Base-by-base conservation (phyloP, 2,888 invertebrate species). In the Polyommatus icarus region DNA sequence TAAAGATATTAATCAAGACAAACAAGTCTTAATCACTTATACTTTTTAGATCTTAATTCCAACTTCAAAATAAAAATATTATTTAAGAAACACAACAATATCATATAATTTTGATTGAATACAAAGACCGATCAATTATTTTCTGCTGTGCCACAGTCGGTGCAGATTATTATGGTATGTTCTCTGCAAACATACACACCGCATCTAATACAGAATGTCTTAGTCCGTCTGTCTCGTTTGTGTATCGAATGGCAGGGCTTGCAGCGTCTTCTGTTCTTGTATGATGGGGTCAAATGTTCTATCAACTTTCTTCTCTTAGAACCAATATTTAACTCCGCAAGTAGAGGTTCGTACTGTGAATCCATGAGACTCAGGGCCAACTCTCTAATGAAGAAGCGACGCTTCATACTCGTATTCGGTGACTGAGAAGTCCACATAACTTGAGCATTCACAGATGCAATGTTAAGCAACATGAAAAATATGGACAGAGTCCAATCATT, bases 401-500 rank as follows among this genome's bases (percentile, higher is more conserved):
- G 87, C 72, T 90, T 88, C 7, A 88, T 79, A 18, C 82, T 76
- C 78, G 83, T 82, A 3, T 81, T 82, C 0, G 83, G 78, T 78
- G 87, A 88, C 24, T 87, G 84, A 0, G 89, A 85, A 80, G 86
- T 86, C 92, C 92, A 94, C 79, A 93, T 81, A 1, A 93, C 91
- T 84, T 94, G 94, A 72, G 94, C 88, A 82, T 93, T 94, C 0
- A 94, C 84, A 0, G 91, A 87, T 1, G 93, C 92, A 82, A 94
- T 89, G 80, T 94, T 93, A 18, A 94, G 84, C 77, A 94, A 81
- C 46, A 90, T 90, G 78, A 91, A 93, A 81, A 94, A 93, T 79
- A 94, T 81, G 4, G 92, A 89, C 8, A 92, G 80, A 0, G 90
- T 89, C 94, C 94, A 94, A 80, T 91, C 88, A 80, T 93, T 92